Conservation (phyloP, 2,797 vertebrate species). For the Telmatherina bonti region DNA sequence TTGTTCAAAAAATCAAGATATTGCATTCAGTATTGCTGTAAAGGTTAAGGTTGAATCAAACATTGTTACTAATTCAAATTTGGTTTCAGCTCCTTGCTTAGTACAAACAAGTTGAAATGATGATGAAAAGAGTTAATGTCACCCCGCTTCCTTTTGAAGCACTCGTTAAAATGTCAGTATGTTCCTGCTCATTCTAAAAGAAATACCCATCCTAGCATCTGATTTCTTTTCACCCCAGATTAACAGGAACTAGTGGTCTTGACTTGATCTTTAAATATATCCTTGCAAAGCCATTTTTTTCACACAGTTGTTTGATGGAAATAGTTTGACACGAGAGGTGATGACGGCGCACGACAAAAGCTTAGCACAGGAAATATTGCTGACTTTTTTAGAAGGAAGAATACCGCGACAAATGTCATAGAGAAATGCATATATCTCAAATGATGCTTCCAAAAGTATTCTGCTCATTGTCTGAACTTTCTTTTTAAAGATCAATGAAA, state of each 20-base stretch:
- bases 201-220: constrained; percentile 18
- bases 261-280: background rate
- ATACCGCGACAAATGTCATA: background rate
- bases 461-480: background rate
- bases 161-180: constrained; percentile 68
- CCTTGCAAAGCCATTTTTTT: background rate
- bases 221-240: constrained; percentile 17
- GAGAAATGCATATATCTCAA: background rate
- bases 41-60: constrained; percentile 57
- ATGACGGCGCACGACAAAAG: constrained; percentile 1
- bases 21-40: constrained; percentile 30
- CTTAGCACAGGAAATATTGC: constrained; percentile 14
- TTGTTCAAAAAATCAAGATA: constrained; percentile 23
- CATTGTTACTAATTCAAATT: constrained; percentile 31
- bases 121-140: constrained; percentile 71
- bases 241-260: background rate
- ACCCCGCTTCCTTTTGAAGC: constrained; percentile 53
- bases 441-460: background rate
- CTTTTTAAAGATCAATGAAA: background rate
- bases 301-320: background rate
- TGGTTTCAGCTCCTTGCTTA: constrained; percentile 30
- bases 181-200: constrained; percentile 39
- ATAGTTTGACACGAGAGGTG: background rate
- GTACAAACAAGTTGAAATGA: constrained; percentile 38
- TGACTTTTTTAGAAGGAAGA: background rate